Evolutionary conservation across 1,140 invertebrate genomes (phyloP), one percentile per base, ranked within the genome.

Genomic region (Diabrotica virgifera): DNA sequence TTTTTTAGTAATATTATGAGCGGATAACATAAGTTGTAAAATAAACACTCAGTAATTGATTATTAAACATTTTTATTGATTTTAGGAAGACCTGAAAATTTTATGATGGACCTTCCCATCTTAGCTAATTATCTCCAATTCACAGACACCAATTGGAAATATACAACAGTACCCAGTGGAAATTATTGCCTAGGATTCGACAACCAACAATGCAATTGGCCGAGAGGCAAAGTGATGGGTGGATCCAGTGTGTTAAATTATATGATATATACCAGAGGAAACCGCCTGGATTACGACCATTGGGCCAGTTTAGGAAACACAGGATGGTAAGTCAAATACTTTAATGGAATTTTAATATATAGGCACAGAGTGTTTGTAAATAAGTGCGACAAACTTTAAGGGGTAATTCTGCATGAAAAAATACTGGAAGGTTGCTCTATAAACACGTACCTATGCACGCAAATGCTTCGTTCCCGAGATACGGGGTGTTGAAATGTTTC

Each of bases 231-330:
- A 76, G 89, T 90, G 0, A 83, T 93, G 71, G 94, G 94, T 7
- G 94, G 94, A 1, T 93, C 90, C 0, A 92, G 90, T 53, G 90
- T 91, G 0, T 78, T 96, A 0, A 96, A 97, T 75, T 94, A 93
- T 65, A 94, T 97, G 94, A 92, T 95, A 51, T 94, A 95, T 69
- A 91, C 92, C 0, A 87, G 95, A 70, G 92, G 93, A 5, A 81
- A 90, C 77, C 80, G 82, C 35, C 74, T 74, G 55, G 87, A 96
- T 74, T 96, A 90, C 72, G 87, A 96, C 72, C 78, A 84, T 12
- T 96, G 94, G 93, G 85, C 85, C 14, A 72, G 73, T 1, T 77
- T 91, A 74, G 94, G 94, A 0, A 94, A 94, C 64, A 70, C 79
- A 87, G 77, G 77, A 0, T 97, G 94, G 95, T 62, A 10, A 62